Percentiles rank a stretch among this genome's conserved stretches.
Conservation (phyloP, 1,140 invertebrate genomes). For the Bombus turneri region DNA sequence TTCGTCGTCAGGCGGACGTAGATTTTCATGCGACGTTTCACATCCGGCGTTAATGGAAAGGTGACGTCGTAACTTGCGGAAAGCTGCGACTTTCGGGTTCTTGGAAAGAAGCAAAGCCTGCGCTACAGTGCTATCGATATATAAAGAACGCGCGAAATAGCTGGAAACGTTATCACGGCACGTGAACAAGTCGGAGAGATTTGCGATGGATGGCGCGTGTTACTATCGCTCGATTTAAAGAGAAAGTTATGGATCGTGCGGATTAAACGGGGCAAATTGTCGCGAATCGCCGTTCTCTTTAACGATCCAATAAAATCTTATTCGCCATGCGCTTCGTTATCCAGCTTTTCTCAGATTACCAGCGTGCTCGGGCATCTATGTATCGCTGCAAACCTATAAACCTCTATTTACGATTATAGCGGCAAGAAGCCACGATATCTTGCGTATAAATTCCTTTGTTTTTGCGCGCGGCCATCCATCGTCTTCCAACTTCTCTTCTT, state of each 20-base stretch:
- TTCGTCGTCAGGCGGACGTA: not conserved
- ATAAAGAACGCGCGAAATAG: not conserved
- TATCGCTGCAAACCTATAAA: not conserved
- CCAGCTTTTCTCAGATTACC: constrained; percentile 23
- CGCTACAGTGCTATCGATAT: too few species aligned
- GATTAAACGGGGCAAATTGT: constrained; percentile 48
- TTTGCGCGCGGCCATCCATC: not conserved
- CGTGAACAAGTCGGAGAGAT: constrained; percentile 25
- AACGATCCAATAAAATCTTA: constrained; percentile 38
- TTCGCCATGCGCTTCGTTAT: not conserved
- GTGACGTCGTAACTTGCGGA: too few species aligned
- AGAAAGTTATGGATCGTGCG: constrained; percentile 48
- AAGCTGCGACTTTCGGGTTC: too few species aligned
- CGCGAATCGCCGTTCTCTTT: constrained; percentile 30
- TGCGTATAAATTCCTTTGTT: constrained; percentile 18
- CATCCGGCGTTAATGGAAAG: too few species aligned
- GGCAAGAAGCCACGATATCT: constrained; percentile 5
- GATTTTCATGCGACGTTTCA: too few species aligned
- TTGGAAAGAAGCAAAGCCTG: too few species aligned
- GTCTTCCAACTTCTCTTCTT: not conserved
- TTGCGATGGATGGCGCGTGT: not conserved
- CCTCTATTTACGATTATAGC: constrained; percentile 29
- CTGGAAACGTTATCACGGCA: not conserved
- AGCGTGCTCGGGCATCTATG: not conserved
- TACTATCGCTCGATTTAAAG: constrained; percentile 31